Percentiles rank a stretch among this genome's conserved stretches.
Evolutionary conservation across 2,888 invertebrate genomes (phyloP).

Genomic region (Xestia xanthographa): DNA sequence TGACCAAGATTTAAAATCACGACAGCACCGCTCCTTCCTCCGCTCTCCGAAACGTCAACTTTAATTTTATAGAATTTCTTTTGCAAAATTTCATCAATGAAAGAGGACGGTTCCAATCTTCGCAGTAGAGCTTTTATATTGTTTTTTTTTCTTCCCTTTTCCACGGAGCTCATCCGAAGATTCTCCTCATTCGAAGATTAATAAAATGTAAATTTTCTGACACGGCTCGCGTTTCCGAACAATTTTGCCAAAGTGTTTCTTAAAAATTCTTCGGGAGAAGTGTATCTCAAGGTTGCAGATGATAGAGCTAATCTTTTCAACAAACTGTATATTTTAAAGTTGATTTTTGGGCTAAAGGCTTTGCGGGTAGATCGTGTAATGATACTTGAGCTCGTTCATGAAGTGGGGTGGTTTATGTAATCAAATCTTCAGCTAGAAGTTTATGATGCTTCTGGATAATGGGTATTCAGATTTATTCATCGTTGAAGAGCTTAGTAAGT

Average conservation of each 20-base stretch:
- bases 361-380: slow-evolving; percentile 38
- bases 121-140: slow-evolving; percentile 67
- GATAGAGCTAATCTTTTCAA: slow-evolving; percentile 65
- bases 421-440: slow-evolving; percentile 53
- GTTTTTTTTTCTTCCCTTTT: slow-evolving; percentile 61
- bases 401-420: slow-evolving; percentile 46
- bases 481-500: slow-evolving; percentile 34
- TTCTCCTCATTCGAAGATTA: slow-evolving; percentile 75
- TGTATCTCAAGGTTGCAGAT: slow-evolving; percentile 51
- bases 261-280: slow-evolving; percentile 57
- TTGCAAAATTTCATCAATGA: slow-evolving; percentile 66
- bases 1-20: slow-evolving; percentile 16
- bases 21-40: slow-evolving; percentile 4
- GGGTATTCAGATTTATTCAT: slow-evolving; percentile 57
- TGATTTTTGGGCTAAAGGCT: slow-evolving; percentile 49
- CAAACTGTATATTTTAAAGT: slow-evolving; percentile 68
- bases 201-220: slow-evolving; percentile 79
- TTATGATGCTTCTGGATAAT: slow-evolving; percentile 24
- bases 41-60: slow-evolving; percentile 52
- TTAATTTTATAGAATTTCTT: slow-evolving; percentile 64
- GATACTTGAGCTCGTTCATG: slow-evolving; percentile 43
- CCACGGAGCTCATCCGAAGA: slow-evolving; percentile 58
- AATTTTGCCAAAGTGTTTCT: slow-evolving; percentile 69
- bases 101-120: slow-evolving; percentile 65
- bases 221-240: slow-evolving; percentile 71